phyloP scores from a whole-genome alignment of 1,140 invertebrate species.

The Aphelinus atriplicis region DNA sequence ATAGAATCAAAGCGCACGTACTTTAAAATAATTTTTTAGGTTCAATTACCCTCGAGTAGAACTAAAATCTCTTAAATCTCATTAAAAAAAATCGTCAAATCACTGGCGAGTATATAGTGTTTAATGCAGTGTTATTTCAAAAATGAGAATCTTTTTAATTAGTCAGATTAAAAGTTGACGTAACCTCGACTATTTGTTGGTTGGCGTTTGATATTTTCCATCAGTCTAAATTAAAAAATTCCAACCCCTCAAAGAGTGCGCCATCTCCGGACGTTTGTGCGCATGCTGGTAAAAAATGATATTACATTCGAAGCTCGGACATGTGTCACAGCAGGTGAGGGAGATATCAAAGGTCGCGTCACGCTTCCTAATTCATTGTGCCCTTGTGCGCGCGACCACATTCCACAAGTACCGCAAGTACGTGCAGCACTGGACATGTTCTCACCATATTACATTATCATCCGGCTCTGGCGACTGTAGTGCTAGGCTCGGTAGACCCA shows the following conservation, averaged over 20 bases:
- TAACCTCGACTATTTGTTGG: not conserved
- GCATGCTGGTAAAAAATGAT: conserved; percentile 24
- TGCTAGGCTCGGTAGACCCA: too few relatives aligned
- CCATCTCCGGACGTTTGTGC: not conserved
- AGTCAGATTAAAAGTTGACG: conserved; percentile 15
- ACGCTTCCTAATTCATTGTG: conserved; percentile 39
- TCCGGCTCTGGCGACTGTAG: conserved; percentile 35
- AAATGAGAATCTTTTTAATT: conserved; percentile 14
- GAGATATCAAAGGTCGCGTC: conserved; percentile 53
- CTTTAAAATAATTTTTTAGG: too few relatives aligned
- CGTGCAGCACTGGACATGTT: conserved; percentile 48
- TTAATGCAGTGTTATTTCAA: not conserved
- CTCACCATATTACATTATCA: conserved; percentile 55
- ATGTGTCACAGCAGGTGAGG: conserved; percentile 40
- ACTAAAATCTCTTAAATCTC: too few relatives aligned
- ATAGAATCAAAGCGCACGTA: too few relatives aligned
- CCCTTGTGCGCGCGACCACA: conserved; percentile 43
- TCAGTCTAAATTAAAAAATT: conserved; percentile 10
- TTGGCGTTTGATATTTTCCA: conserved; percentile 1
- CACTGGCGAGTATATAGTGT: too few relatives aligned
- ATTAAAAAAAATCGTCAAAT: too few relatives aligned
- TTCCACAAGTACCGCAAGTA: conserved; percentile 45
- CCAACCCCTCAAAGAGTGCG: conserved; percentile 7
- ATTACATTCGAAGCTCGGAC: conserved; percentile 44
- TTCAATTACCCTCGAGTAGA: too few relatives aligned